Base-by-base conservation (phyloP, 2,113 vertebrate genomes). In the Notiomystis cincta region DNA sequence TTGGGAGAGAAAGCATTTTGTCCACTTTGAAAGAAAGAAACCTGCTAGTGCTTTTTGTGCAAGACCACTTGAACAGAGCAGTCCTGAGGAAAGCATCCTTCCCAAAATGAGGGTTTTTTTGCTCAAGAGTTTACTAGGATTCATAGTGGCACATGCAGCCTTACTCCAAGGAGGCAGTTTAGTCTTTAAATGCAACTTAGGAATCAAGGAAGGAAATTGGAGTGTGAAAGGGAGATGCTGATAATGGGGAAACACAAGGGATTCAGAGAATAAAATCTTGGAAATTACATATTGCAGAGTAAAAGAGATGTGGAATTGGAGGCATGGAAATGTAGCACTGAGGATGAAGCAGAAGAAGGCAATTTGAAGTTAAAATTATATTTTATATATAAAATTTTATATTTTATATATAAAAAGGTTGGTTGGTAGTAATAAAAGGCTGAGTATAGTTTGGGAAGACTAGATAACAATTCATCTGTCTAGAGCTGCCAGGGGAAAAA, bases 151-250 rank as follows among this genome's bases (percentile, higher is more conserved):
- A 37, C 11, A 5, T 11, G 14, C 28, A 81, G 23, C 51, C 22
- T 85, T 1, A 0, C 31, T 77, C 27, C 0, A 4, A 67, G 40
- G n/a, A 50, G 38, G 19, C 0, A 1, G 6, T 62, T 82, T 80
- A 44, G 38, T 42, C 53, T 84, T 95, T 60, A 84, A 82, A 79
- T 84, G 9, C 54, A 86, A 7, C n/a, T 80, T 77, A 22, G 7
- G 31, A 86, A 66, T 62, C 51, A 60, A 67, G 40, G 35, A 51
- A 51, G 38, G 40, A 93, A 89, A 71, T 24, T 0, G 3, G 54
- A 60, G 3, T 5, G 0, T 81, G 64, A 75, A 80, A n/a, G 44
- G 24, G 28, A 67, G 15, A 20, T 64, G 47, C 48, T 54, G 19
- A 51, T 47, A 72, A 73, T 58, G 18, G 18, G 15, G 42, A 37